Evolutionary conservation across 2,888 invertebrate species (phyloP).

Genomic region (Polymixis lichenea): DNA sequence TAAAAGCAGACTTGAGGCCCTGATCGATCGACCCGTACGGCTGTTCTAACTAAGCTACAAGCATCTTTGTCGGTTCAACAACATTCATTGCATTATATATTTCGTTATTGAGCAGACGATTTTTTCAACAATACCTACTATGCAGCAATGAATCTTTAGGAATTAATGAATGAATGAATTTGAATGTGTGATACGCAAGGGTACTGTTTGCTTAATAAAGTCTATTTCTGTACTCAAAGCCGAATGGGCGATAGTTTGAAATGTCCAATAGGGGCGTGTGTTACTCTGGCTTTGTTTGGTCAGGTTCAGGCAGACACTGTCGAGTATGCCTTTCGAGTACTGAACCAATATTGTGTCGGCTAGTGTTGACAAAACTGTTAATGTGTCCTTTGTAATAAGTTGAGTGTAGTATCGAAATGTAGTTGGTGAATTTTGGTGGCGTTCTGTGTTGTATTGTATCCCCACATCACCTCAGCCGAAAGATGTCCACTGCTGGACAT

Average conservation of each 20-base stretch:
- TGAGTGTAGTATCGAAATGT: neutral
- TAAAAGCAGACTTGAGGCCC: too few species aligned
- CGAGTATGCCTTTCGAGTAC: conserved; percentile 33
- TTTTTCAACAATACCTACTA: neutral
- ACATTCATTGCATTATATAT: neutral
- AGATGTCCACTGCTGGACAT: too few species aligned
- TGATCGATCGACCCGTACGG: too few species aligned
- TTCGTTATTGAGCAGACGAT: neutral
- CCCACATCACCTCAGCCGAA: too few species aligned
- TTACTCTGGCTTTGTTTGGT: conserved; percentile 32
- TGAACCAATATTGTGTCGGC: conserved; percentile 39
- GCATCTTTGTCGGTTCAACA: too few species aligned
- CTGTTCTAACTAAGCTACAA: too few species aligned
- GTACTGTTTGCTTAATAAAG: neutral
- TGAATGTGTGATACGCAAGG: neutral
- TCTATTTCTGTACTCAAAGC: conserved; percentile 4
- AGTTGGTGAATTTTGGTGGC: neutral
- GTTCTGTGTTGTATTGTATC: too few species aligned
- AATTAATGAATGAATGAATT: neutral
- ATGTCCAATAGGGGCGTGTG: conserved; percentile 18
- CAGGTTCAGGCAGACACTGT: conserved; percentile 24
- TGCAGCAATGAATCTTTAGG: neutral
- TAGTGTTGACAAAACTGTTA: conserved; percentile 29
- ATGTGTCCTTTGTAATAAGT: conserved; percentile 22
- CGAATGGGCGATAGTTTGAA: neutral